phyloP scores from a whole-genome alignment of 2,888 invertebrate species.

The Catocala sponsa region DNA sequence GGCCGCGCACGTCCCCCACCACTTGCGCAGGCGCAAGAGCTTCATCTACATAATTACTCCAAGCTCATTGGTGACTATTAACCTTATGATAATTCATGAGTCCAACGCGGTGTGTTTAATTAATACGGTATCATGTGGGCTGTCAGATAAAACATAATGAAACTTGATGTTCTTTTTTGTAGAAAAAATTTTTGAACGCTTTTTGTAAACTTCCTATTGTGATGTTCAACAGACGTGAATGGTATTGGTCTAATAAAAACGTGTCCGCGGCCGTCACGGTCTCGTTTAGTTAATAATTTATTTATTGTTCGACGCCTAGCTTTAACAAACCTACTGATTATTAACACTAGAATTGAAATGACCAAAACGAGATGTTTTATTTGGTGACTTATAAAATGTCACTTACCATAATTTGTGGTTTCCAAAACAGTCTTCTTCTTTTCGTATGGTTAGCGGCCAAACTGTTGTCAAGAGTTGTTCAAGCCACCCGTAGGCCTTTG shows the following conservation, averaged over 20 bases:
- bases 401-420: no score
- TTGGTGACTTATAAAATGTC: no score
- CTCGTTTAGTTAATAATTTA: constrained; percentile 35
- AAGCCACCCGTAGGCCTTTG: no score
- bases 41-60: constrained; percentile 87
- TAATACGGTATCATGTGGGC: constrained; percentile 84
- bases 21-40: constrained; percentile 69
- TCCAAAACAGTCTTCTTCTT: no score
- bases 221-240: constrained; percentile 54
- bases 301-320: constrained; percentile 30
- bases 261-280: constrained; percentile 35
- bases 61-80: constrained; percentile 87
- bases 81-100: constrained; percentile 85
- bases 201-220: constrained; percentile 52
- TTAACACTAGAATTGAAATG: constrained; percentile 25
- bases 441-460: no score
- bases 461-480: no score
- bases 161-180: constrained; percentile 63
- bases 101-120: constrained; percentile 76
- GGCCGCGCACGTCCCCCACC: constrained; percentile 58
- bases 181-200: constrained; percentile 32
- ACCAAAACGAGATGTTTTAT: background rate
- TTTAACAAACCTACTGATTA: constrained; percentile 29
- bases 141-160: constrained; percentile 82
- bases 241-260: constrained; percentile 54